These are phyloP conservation scores for Phalacrocorax aristotelis DNA, from an alignment of 2,113 vertebrate genomes.

Conservation along the genomic window DNA sequence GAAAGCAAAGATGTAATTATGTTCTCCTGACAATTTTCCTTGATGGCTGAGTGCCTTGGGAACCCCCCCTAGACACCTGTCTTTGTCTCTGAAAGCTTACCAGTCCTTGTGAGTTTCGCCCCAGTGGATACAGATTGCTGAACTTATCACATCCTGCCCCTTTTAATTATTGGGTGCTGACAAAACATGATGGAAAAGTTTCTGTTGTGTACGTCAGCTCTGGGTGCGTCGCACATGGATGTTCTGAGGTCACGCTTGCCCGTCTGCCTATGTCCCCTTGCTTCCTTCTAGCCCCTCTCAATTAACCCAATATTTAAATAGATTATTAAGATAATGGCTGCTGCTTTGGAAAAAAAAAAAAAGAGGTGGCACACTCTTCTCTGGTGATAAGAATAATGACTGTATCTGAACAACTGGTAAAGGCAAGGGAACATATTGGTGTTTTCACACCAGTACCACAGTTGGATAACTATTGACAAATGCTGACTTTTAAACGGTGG, in stretches of 20 bases:
- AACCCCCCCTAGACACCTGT: not conserved
- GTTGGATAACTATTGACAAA: conserved; percentile 35
- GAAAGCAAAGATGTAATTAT: not conserved
- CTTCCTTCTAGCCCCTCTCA: not conserved
- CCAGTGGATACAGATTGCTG: not conserved
- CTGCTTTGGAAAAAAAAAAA: not conserved
- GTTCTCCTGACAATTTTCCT: not conserved
- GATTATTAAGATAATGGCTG: not conserved
- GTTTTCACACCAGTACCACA: not conserved
- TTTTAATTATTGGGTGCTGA: not conserved
- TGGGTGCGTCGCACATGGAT: rapidly evolving
- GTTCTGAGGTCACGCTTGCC: not conserved
- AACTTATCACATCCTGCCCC: not conserved
- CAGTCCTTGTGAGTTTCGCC: not conserved
- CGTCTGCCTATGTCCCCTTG: not conserved
- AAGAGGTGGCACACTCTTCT: not conserved
- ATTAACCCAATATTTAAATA: not conserved
- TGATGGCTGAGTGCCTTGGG: not conserved
- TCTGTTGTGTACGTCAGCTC: not conserved
- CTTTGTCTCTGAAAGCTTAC: not conserved
- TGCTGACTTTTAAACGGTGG: conserved; percentile 1
- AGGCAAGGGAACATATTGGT: not conserved
- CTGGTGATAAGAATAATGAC: not conserved
- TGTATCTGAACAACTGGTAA: conserved; percentile 14
- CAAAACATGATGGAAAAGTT: not conserved